A percentile compares a stretch with the other conserved stretches of the same genome.
Evolutionary conservation across 2,113 vertebrate species (phyloP).

Genomic region (Grus americana): DNA sequence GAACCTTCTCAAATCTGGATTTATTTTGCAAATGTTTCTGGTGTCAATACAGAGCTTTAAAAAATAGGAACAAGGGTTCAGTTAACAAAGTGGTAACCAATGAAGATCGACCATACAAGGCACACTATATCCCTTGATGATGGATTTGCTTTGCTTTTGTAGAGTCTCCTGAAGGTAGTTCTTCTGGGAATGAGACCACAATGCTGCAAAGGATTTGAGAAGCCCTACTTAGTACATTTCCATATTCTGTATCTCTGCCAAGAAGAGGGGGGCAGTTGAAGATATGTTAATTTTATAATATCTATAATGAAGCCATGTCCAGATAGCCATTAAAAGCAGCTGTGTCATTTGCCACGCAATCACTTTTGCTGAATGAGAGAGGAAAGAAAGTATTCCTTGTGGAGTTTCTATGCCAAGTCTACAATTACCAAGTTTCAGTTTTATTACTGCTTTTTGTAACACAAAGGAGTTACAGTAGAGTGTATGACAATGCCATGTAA

Average conservation of each 20-base stretch:
- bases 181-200: not conserved
- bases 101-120: not conserved
- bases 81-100: not conserved
- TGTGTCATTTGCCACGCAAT: not conserved
- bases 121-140: not conserved
- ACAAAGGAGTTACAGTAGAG: not conserved
- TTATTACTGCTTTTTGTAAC: not conserved
- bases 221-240: not conserved
- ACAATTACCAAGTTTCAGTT: not conserved
- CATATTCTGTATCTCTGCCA: not conserved
- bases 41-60: not conserved
- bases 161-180: not conserved
- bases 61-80: not conserved
- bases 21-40: not conserved
- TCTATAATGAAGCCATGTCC: not conserved
- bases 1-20: not conserved
- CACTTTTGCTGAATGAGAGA: not conserved
- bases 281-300: not conserved
- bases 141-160: not conserved
- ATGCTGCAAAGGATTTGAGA: not conserved
- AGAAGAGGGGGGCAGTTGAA: not conserved
- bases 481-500: not conserved
- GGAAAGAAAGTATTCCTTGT: not conserved
- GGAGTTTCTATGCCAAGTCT: not conserved
- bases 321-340: not conserved